phyloP scores from a whole-genome alignment of 2,113 vertebrate species.

The Mesembrinibis cayennensis region DNA sequence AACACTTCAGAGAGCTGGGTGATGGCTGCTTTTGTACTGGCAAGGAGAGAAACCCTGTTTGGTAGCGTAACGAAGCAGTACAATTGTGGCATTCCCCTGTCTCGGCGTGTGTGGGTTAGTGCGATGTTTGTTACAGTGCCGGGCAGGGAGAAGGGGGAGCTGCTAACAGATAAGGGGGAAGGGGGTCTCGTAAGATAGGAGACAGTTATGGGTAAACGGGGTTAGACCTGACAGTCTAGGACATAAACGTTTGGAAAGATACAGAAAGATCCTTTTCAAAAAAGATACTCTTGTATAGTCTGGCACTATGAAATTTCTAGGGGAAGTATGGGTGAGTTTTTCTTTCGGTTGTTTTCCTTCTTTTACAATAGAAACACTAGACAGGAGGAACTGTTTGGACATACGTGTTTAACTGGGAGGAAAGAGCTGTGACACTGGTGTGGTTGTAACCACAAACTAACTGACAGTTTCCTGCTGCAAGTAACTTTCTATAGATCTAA shows the following conservation, averaged over 20 bases:
- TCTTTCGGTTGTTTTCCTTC: not conserved
- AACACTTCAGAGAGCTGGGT: not conserved
- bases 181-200: not conserved
- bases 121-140: not conserved
- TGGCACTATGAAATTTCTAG: not conserved
- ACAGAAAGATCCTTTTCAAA: not conserved
- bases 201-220: not conserved
- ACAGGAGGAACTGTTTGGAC: not conserved
- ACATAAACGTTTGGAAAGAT: not conserved
- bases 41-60: not conserved
- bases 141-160: not conserved
- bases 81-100: not conserved
- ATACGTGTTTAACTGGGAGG: not conserved
- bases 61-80: fast-evolving
- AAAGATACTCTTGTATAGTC: not conserved
- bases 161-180: not conserved
- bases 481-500: constrained; percentile 23
- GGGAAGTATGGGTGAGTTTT: not conserved
- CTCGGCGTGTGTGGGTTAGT: not conserved
- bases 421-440: constrained; percentile 18
- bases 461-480: constrained; percentile 55
- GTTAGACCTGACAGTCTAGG: not conserved
- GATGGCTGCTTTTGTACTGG: not conserved
- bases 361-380: not conserved
- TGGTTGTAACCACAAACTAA: constrained; percentile 54